Evolutionary conservation across 2,888 invertebrate species (phyloP), one percentile per base, ranked within the genome.

Genomic region (Nudaria mundana): DNA sequence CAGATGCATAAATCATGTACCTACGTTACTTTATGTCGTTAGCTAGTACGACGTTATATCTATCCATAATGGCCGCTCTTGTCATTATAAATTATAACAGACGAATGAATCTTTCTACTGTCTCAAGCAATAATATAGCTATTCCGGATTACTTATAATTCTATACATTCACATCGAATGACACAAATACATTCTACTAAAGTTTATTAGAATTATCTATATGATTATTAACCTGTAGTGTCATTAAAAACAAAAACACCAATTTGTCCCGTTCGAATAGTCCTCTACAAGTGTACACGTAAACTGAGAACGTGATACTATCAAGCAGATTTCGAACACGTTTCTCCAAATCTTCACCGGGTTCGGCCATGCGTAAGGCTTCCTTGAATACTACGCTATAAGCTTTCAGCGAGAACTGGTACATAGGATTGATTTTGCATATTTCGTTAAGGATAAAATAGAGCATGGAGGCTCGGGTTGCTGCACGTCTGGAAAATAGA

Each of bases 371-470:
- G 10, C 86, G 81, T 30, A 98, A 92, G 0, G 98, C 97, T 53
- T 94, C 95, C 59, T 94, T 94, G 78, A 98, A 98, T 3, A 98
- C 97, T 0, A 95, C 94, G 59, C 94, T 96, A 86, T 97, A 98
- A 0, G 98, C 97, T 81, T 98, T 98, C 40, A 98, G 82, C 0
- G 98, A 98, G 84, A 98, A 98, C 77, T 98, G 97, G 80, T 98
- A 98, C 72, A 98, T 96, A 29, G 96, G 95, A 80, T 98, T 97
- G 63, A 98, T 97, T 79, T 96, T 96, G 82, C 94, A 92, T 33
- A 98, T 81, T 65, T 98, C 98, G 70, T 97, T 98, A 44, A 98
- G 87, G 47, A 98, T 96, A 75, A 98, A 98, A 78, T 98, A 98
- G 1, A 98, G 89, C 0, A 98, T 90, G 0, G 98, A 97, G 0